Evolutionary conservation across 2,888 invertebrate genomes (phyloP).

Genomic region (Heliconius ethilla): DNA sequence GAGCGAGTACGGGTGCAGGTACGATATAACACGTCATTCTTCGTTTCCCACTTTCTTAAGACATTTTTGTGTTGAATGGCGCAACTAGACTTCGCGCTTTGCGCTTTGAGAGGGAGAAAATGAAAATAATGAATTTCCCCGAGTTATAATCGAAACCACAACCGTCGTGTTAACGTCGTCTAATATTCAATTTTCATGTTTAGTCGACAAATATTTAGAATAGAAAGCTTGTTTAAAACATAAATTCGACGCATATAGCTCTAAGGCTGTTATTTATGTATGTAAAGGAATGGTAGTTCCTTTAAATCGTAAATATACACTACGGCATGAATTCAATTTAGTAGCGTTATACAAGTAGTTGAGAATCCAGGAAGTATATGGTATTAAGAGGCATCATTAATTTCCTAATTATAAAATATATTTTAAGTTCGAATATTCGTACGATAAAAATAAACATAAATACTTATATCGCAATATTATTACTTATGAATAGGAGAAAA

Average conservation of each 20-base stretch:
- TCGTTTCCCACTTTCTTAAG: not conserved
- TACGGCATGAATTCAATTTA: too few relatives aligned
- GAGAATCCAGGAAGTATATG: too few relatives aligned
- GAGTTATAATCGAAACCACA: not conserved
- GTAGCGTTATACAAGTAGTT: too few relatives aligned
- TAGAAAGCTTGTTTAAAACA: too few relatives aligned
- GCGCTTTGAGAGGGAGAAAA: not conserved
- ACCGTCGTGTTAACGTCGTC: not conserved
- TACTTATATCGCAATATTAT: not conserved
- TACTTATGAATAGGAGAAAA: constrained; percentile 57
- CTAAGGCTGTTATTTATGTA: too few relatives aligned
- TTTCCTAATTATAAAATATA: too few relatives aligned
- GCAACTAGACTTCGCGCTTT: not conserved
- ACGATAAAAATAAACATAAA: not conserved
- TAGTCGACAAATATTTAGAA: too few relatives aligned
- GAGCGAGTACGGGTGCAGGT: constrained; percentile 83
- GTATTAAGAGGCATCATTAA: too few relatives aligned
- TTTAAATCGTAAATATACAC: too few relatives aligned
- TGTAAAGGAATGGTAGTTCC: too few relatives aligned
- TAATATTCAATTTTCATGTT: too few relatives aligned
- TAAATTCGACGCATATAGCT: too few relatives aligned
- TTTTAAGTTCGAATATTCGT: not conserved
- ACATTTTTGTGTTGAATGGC: not conserved
- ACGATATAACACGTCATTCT: constrained; percentile 29
- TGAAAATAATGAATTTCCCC: not conserved